Percentiles rank a stretch among this genome's conserved stretches.
Evolutionary conservation across 2,888 invertebrate species (phyloP).

Genomic region (Minunthozetes semirufus): DNA sequence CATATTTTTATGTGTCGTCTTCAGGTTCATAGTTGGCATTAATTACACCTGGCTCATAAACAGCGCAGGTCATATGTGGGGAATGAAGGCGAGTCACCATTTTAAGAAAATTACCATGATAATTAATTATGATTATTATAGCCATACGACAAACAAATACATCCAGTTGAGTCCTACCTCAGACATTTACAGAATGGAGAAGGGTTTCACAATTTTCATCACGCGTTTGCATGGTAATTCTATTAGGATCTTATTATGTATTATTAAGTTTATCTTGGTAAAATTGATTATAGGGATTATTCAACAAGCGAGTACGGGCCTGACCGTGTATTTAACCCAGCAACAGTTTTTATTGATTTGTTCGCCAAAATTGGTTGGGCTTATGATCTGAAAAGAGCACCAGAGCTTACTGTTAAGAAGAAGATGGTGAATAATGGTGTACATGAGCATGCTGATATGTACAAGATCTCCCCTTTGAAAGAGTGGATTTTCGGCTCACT

Average conservation of each 20-base stretch:
- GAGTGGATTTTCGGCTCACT: no score
- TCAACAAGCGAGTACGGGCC: slow-evolving; percentile 49
- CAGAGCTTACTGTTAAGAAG: slow-evolving; percentile 36
- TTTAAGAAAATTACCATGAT: neutral
- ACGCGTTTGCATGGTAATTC: slow-evolving; percentile 16
- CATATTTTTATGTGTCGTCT: slow-evolving; percentile 70
- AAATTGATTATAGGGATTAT: slow-evolving; percentile 45
- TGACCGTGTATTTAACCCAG: slow-evolving; percentile 49
- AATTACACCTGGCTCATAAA: slow-evolving; percentile 81
- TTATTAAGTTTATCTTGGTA: neutral
- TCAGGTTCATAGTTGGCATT: slow-evolving; percentile 62
- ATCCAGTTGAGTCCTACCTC: slow-evolving; percentile 46
- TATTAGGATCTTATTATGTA: neutral
- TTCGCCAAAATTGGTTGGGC: slow-evolving; percentile 48
- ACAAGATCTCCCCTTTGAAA: no score
- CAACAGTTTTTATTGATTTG: slow-evolving; percentile 49
- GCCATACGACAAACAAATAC: slow-evolving; percentile 73
- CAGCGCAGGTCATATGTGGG: slow-evolving; percentile 87
- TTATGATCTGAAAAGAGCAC: slow-evolving; percentile 47
- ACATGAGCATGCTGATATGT: no score
- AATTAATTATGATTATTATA: neutral
- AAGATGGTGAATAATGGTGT: no score
- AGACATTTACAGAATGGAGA: slow-evolving; percentile 38
- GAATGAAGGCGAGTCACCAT: slow-evolving; percentile 47
- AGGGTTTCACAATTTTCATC: slow-evolving; percentile 33